Evolutionary conservation across 2,113 vertebrate genomes (phyloP), one percentile per base, ranked within the genome.

Genomic region (Myotis yumanensis): DNA sequence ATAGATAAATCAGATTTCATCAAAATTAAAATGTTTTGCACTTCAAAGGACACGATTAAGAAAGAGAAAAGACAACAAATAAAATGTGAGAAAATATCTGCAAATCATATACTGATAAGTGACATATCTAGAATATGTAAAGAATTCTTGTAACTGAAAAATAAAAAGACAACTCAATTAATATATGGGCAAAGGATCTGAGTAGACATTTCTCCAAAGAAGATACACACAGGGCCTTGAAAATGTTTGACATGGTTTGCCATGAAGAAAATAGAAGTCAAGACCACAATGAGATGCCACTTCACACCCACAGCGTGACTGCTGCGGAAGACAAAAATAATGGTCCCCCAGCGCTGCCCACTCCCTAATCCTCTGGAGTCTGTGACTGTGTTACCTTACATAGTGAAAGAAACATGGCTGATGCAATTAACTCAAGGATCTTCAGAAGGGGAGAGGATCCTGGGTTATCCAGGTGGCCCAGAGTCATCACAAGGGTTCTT

Each of bases 81-180:
- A 85, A 54, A 93, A 92, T 43, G 10, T 52, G 64, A 90, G 59
- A 57, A 72, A 94, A 30, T 81, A 92, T 54, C 66, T 86, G 75
- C 48, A n/a, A 82, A 83, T 75, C 54, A 32, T 52, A 9, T 40
- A 54, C 59, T 77, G 32, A 43, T 32, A 86, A 93, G n/a, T n/a
- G 73, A 89, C 84, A n/a, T 68, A 77, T 82, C 10, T 86, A 77
- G 64, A 82, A 69, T 66, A 40, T 15, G 64, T 43, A 62, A 37
- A 93, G 66, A 93, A 77, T 79, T 96, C 40, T 89, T 48, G 57
- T 35, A 82, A 72, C 54, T 72, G 32, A 89, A 18, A 77, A 68
- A 91, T 46, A 93, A 81, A 57, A 91, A 82, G 43, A 22, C 57
- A 32, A 57, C 5, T 17, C 51, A 81, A 71, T 64, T 40, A 32